Base-by-base conservation (phyloP, 2,797 vertebrate genomes). In the Ctenosaura bakeri region DNA sequence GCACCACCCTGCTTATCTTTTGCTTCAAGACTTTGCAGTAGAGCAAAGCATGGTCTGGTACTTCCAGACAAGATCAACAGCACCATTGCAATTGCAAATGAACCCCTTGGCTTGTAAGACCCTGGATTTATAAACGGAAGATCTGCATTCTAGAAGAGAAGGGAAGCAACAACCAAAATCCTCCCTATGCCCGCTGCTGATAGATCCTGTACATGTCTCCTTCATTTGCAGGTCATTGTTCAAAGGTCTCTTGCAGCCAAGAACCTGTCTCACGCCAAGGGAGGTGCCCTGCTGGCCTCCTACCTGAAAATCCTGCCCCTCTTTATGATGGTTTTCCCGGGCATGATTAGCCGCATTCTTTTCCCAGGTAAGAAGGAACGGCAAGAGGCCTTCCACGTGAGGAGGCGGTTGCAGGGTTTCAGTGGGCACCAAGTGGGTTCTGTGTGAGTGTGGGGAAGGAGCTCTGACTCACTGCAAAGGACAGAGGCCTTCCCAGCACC, bases 341-440 rank as follows among this genome's bases (percentile, higher is more conserved):
- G 99, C 26, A 99, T 99, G 99, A 98, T 98, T 97, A 99, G 99
- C 97, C 97, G 99, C 82, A 96, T 99, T 84, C 98, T 99, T 46
- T 99, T 97, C 94, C 97, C 98, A 96, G 98, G 99, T 99, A 92
- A 93, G 95, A 14, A 22, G 79, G 42, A 54, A 54, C 7, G 71
- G 56, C 35, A 66, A 14, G 4, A 38, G 76, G 12, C 8, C 32
- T 54, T 46, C 46, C 26, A 62, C 46, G 10, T 50, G 12, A 10
- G 4, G 81, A 18, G 1, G 46, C 42, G 42, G 1, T 29, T 89
- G 16, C 81, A 1, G 8, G 12, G 46, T 46, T 46, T 32, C 35
- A 20, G 16, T 16, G 86, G 54, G 52, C 20, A 5, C 20, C 10
- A 74, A 52, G 32, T n/a, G 22, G 46, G 2, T 4, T n/a, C 3